Evolutionary conservation across 1,140 invertebrate genomes (phyloP).

Genomic region (Zophobas atratus): DNA sequence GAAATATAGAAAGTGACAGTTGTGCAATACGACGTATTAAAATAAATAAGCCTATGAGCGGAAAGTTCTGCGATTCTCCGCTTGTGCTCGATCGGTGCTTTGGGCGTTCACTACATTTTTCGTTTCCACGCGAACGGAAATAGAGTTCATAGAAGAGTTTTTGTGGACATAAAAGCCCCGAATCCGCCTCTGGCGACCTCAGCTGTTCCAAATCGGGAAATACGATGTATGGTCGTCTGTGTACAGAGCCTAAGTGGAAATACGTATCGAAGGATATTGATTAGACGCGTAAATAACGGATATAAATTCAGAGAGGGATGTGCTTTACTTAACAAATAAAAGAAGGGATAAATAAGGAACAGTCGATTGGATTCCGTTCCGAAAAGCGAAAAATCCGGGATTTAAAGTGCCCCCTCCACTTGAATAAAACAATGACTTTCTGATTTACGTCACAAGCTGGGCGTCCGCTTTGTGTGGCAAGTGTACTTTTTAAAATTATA

Average conservation of each 20-base stretch:
- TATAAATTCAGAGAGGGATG: slow-evolving; percentile 39
- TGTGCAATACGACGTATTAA: no score
- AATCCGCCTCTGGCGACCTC: neutral
- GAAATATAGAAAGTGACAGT: no score
- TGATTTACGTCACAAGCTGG: slow-evolving; percentile 28
- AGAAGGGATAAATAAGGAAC: slow-evolving; percentile 44
- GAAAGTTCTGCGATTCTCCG: no score
- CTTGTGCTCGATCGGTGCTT: no score
- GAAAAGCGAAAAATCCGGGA: slow-evolving; percentile 7
- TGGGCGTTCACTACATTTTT: no score
- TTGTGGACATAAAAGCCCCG: no score
- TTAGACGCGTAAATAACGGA: slow-evolving; percentile 45
- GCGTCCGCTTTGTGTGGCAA: slow-evolving; percentile 13
- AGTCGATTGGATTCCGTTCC: slow-evolving; percentile 43
- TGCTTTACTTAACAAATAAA: slow-evolving; percentile 47
- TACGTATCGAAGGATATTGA: slow-evolving; percentile 38
- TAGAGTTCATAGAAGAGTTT: no score
- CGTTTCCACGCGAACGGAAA: no score
- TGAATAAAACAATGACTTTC: slow-evolving; percentile 43
- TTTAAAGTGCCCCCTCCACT: neutral
- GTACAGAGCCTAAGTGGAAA: slow-evolving; percentile 28
- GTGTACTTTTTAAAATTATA: slow-evolving; percentile 50
- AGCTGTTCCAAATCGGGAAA: slow-evolving; percentile 14
- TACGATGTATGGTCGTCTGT: slow-evolving; percentile 35
- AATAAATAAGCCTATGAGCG: no score